These are phyloP conservation scores for Operophtera brumata DNA, from an alignment of 2,888 invertebrate genomes.

Conservation along the genomic window DNA sequence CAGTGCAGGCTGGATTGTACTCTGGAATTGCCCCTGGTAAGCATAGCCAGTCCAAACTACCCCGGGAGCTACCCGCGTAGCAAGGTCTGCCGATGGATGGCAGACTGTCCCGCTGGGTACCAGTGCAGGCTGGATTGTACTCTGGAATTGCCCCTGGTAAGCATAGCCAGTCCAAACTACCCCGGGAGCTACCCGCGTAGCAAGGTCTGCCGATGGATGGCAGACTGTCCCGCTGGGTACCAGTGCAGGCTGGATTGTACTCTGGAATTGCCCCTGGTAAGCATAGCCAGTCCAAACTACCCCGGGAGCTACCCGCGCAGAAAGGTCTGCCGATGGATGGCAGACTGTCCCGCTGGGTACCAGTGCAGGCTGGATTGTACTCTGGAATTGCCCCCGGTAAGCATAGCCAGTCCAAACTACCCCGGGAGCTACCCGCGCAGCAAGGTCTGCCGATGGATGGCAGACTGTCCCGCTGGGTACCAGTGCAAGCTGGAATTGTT, in stretches of 20 bases:
- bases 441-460: slow-evolving; percentile 66
- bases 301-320: slow-evolving; percentile 60
- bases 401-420: slow-evolving; percentile 73
- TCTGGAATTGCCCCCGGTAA: slow-evolving; percentile 13
- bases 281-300: slow-evolving; percentile 73
- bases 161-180: slow-evolving; percentile 73
- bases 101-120: slow-evolving; percentile 59
- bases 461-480: slow-evolving; percentile 59
- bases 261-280: slow-evolving; percentile 13
- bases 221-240: slow-evolving; percentile 59
- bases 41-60: slow-evolving; percentile 62
- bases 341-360: slow-evolving; percentile 59
- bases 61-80: slow-evolving; percentile 60
- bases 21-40: slow-evolving; percentile 13
- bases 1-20: slow-evolving; percentile 71
- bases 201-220: slow-evolving; percentile 63
- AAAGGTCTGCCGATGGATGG: slow-evolving; percentile 63
- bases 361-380: slow-evolving; percentile 71
- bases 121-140: slow-evolving; percentile 71
- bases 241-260: slow-evolving; percentile 71
- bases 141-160: slow-evolving; percentile 13
- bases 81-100: slow-evolving; percentile 63
- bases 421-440: slow-evolving; percentile 58
- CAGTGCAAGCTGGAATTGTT: slow-evolving; percentile 72
- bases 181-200: slow-evolving; percentile 60